Evolutionary conservation across 2,888 invertebrate species (phyloP).

Genomic region (Caenorhabditis wallacei): DNA sequence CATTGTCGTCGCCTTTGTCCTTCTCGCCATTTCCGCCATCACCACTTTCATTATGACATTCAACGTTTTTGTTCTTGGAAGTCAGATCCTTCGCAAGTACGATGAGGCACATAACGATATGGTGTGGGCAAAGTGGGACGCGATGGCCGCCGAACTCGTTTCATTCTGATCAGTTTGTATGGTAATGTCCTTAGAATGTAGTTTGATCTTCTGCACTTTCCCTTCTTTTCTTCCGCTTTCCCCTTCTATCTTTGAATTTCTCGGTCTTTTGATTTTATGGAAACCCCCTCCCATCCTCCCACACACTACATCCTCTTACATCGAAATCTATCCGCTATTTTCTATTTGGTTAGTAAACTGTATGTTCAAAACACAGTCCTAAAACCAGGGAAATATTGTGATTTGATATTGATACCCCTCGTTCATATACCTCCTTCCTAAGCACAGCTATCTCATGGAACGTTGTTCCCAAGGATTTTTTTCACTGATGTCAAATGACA

Average conservation of each 20-base stretch:
- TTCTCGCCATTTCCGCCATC: conserved; percentile 11
- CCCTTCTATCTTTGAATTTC: too few species aligned
- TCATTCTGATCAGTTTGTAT: neutral
- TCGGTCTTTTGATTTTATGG: too few species aligned
- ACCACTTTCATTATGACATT: conserved; percentile 16
- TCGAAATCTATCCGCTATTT: too few species aligned
- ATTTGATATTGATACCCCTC: too few species aligned
- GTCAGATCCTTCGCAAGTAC: conserved; percentile 23
- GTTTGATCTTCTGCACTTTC: neutral
- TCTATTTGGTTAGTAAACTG: too few species aligned
- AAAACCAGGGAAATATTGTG: too few species aligned
- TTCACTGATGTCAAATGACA: neutral
- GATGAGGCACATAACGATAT: conserved; percentile 20
- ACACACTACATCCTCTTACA: too few species aligned
- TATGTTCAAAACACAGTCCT: too few species aligned
- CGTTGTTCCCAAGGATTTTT: neutral
- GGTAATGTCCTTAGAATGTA: neutral
- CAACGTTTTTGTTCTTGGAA: conserved; percentile 31
- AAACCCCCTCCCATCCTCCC: too few species aligned
- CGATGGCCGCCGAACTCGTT: conserved; percentile 10
- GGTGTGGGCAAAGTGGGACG: conserved; percentile 27
- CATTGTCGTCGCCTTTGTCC: conserved; percentile 27
- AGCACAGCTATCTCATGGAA: too few species aligned
- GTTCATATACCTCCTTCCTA: too few species aligned
- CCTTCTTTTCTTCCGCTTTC: too few species aligned